Percentiles rank a stretch among this genome's conserved stretches.
Conservation (phyloP, 2,888 invertebrate species). For the Lissonota sp. region DNA sequence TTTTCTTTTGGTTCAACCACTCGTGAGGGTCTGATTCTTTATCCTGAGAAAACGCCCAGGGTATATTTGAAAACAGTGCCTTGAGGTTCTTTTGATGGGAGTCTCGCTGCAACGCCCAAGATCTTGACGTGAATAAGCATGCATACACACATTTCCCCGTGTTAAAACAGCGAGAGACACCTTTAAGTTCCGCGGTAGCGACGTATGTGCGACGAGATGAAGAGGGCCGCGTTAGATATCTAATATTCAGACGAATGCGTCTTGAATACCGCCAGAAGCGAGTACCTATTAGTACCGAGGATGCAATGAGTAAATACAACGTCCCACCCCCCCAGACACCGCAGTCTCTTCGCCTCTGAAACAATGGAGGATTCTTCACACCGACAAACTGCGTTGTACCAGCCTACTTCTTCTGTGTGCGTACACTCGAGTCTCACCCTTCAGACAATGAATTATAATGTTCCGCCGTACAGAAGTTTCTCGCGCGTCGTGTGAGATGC, state of each 20-base stretch:
- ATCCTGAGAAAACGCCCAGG: too few species aligned
- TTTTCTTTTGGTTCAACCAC: too few species aligned
- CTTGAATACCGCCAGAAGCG: constrained; percentile 20
- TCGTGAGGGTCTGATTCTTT: too few species aligned
- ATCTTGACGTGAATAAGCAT: not conserved
- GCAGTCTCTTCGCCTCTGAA: constrained; percentile 19
- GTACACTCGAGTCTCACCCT: constrained; percentile 12
- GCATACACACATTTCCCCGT: constrained; percentile 2
- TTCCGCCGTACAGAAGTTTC: constrained; percentile 45
- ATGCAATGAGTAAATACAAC: constrained; percentile 39
- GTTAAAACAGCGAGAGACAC: constrained; percentile 14
- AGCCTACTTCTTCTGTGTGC: constrained; percentile 1
- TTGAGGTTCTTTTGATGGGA: not conserved
- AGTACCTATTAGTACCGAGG: constrained; percentile 48
- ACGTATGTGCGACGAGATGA: not conserved
- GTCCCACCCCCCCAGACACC: constrained; percentile 13
- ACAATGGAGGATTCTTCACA: constrained; percentile 46
- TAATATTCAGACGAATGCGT: constrained; percentile 20
- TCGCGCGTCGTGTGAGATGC: constrained; percentile 36
- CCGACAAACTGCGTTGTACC: not conserved
- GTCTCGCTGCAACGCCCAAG: not conserved
- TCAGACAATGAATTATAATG: constrained; percentile 54
- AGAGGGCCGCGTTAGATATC: constrained; percentile 16
- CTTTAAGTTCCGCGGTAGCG: constrained; percentile 6
- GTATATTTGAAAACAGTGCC: not conserved